Percentiles rank a stretch among this genome's conserved stretches.
Evolutionary conservation across 2,888 invertebrate genomes (phyloP).

Genomic region (Tinea pellionella): DNA sequence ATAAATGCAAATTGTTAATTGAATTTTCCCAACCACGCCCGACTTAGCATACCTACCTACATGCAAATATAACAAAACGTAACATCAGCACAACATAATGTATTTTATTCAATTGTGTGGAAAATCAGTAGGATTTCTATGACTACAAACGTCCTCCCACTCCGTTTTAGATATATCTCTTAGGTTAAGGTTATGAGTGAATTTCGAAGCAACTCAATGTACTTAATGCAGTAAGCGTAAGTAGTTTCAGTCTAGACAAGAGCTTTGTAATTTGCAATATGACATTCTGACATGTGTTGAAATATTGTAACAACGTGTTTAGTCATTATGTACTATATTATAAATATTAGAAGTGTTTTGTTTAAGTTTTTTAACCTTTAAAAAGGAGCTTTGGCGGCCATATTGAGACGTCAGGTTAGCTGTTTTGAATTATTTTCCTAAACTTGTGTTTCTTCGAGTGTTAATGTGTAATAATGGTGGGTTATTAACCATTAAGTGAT

Average conservation of each 20-base stretch:
- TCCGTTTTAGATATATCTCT: background rate
- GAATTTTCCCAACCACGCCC: background rate
- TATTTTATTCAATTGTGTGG: constrained; percentile 63
- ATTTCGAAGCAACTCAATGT: constrained; percentile 39
- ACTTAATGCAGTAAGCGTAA: background rate
- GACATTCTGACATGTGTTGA: constrained; percentile 16
- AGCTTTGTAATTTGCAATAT: constrained; percentile 43
- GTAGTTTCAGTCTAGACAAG: constrained; percentile 62
- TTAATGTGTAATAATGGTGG: too few relatives aligned
- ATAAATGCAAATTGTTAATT: background rate
- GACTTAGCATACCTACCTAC: background rate
- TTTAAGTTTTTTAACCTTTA: background rate
- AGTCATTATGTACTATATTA: background rate
- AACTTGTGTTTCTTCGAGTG: too few relatives aligned
- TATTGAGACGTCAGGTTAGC: too few relatives aligned
- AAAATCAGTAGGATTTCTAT: constrained; percentile 56
- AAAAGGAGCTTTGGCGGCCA: too few relatives aligned
- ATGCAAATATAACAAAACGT: constrained; percentile 31
- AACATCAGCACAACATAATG: constrained; percentile 22
- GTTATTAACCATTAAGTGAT: too few relatives aligned
- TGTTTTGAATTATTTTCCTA: too few relatives aligned
- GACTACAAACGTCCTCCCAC: constrained; percentile 14
- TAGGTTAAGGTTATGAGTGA: constrained; percentile 16
- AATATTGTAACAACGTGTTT: background rate
- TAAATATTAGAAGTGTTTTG: background rate